Evolutionary conservation across 2,113 vertebrate species (phyloP).

Genomic region (Herpetotheres cachinnans): DNA sequence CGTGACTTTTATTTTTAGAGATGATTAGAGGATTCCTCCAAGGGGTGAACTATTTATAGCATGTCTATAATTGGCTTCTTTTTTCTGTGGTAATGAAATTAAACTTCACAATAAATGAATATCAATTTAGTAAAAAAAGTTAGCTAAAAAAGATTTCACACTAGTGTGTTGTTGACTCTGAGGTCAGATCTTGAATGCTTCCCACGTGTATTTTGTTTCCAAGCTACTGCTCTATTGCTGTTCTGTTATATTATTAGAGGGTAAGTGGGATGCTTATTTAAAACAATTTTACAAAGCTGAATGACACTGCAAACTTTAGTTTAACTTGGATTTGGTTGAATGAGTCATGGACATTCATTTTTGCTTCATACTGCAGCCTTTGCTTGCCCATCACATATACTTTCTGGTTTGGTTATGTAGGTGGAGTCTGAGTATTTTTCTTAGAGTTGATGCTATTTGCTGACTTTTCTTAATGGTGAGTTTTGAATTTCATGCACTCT

Average conservation of each 20-base stretch:
- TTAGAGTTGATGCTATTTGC: background rate
- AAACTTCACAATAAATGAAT: background rate
- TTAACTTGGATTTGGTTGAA: conserved; percentile 29
- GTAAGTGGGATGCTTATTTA: conserved; percentile 44
- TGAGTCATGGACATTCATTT: background rate
- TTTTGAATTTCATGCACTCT: background rate
- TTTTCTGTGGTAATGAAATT: background rate
- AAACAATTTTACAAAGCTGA: conserved; percentile 12
- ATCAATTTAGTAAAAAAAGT: background rate
- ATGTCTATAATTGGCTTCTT: background rate
- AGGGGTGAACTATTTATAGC: conserved; percentile 25
- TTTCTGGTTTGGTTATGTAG: background rate
- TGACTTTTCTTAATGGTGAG: background rate
- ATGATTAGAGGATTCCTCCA: conserved; percentile 29
- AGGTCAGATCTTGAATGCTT: background rate
- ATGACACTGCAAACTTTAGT: background rate
- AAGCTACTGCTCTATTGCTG: background rate
- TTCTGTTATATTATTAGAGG: conserved; percentile 11
- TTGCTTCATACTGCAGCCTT: background rate
- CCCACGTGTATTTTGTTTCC: conserved; percentile 14
- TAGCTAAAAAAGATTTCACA: background rate
- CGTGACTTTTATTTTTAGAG: conserved; percentile 45
- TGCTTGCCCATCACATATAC: background rate
- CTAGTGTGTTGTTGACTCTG: background rate
- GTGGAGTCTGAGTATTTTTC: background rate